Base-by-base conservation (phyloP, 2,113 vertebrate genomes). In the Gorsachius goisagi region DNA sequence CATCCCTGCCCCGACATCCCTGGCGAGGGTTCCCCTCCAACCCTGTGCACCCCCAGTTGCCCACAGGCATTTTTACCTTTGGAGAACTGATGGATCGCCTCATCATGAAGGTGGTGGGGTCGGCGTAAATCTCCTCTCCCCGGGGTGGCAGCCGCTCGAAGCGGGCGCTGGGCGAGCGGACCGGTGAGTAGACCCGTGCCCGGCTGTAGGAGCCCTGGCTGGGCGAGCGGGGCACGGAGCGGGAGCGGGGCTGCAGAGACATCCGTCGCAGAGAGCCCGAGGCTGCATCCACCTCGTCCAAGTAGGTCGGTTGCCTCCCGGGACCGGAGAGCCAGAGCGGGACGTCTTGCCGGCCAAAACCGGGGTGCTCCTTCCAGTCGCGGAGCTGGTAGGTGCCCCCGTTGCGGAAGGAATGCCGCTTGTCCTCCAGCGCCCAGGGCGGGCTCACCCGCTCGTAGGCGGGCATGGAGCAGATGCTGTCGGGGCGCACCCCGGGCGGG, bases 391-490 rank as follows among this genome's bases (percentile, higher is more conserved):
- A 99, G 47, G 98, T 32, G 5, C 96, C 96, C 33, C 98, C 98
- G 1, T 99, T 99, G 75, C 98, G 98, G 94, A 99, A 98, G 16
- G 99, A 98, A 13, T 97, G 98, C 3, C 98, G 98, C 69, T 99
- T 99, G 88, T 99, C 99, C 58, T 99, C 99, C 33, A 97, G 86
- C 1, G 96, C 96, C 99, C 99, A 99, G 64, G 97, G 98, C 0
- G 98, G 98, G 78, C 98, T 98, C 45, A 98, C 93, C 23, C 98
- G 98, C 66, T 99, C 99, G 2, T 98, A 99, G 73, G 98, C 98
- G 1, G 99, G 99, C 97, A 99, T 98, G 11, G 99, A 99, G 95
- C 99, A 99, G 97, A 99, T 99, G 97, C 99, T 99, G 88, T 99
- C 99, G 0, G 99, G 99, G 24, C 99, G 98, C 62, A 99, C 97